Evolutionary conservation across 2,797 vertebrate genomes (phyloP).

Genomic region (Lacerta viridis): DNA sequence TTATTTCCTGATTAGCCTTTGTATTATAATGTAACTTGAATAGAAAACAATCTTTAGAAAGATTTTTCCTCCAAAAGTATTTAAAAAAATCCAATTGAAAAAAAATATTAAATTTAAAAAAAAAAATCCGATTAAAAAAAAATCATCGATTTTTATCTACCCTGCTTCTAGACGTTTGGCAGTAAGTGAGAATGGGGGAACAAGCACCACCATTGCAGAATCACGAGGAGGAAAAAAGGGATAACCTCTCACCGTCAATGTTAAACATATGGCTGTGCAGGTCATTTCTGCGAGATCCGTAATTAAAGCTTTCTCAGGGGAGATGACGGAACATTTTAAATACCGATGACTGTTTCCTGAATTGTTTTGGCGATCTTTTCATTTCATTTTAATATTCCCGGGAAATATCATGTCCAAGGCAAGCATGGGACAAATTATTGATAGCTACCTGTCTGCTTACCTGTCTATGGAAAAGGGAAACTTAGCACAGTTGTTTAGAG

Average conservation of each 20-base stretch:
- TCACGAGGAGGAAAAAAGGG: not conserved
- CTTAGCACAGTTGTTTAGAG: constrained; percentile 35
- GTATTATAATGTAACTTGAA: too few relatives aligned
- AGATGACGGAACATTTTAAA: not conserved
- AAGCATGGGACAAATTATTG: constrained; percentile 6
- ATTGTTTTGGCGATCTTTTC: not conserved
- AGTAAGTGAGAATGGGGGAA: not conserved
- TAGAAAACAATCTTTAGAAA: too few relatives aligned
- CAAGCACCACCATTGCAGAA: not conserved
- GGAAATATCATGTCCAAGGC: not conserved
- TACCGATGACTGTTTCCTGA: not conserved
- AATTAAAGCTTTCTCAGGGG: not conserved
- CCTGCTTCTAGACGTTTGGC: not conserved
- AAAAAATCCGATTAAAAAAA: too few relatives aligned
- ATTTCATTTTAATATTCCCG: not conserved
- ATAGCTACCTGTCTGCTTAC: constrained; percentile 8
- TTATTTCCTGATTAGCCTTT: too few relatives aligned
- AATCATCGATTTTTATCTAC: too few relatives aligned
- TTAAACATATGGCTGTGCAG: not conserved
- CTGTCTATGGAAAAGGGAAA: constrained; percentile 54
- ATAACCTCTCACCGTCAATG: too few relatives aligned
- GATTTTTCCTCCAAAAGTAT: too few relatives aligned
- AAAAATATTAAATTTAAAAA: too few relatives aligned
- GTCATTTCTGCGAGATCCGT: not conserved
- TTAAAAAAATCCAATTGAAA: too few relatives aligned